Base-by-base conservation (phyloP, 2,797 vertebrate species). In the Halcyon badia region DNA sequence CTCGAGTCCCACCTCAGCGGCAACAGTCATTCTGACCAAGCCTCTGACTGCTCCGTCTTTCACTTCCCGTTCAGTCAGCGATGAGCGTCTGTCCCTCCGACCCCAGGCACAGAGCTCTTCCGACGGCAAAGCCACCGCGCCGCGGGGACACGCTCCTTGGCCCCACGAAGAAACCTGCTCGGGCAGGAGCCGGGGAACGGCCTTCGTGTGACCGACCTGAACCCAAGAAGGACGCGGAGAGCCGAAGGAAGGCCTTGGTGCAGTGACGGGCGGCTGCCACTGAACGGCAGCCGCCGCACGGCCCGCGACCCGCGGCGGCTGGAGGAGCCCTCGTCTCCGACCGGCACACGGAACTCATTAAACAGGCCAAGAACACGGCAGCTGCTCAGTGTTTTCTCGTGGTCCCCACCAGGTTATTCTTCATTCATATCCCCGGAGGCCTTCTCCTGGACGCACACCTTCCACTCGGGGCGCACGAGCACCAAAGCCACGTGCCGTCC, bases 221-320 rank as follows among this genome's bases (percentile, higher is more conserved):
- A 21, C 25, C 31, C 88, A 19, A 20, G 19, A 6, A 42, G 51
- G 54, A 44, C 5, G 46, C 33, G 28, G 46, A 44, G 44, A 4
- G 4, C 26, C 0, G 4, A 14, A 42, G 54, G 16, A 25, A 69
- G 52, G 66, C 18, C 37, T 15, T 5, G 0, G 1, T 94, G 96
- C 69, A 94, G 56, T 94, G 62, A 62, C 65, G 4, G 10, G 10
- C 0, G 3, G 25, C 57, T 31, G 51, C 97, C 96, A 88, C 95
- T 60, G 73, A 62, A 93, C 5, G 94, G 94, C 91, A 95, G 77
- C 16, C 56, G 0, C n/a, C 8, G 76, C 58, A 28, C 68, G 6
- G 51, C 58, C 79, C 1, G 0, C 26, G 2, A 7, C 46, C 42
- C 15, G 51, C 64, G 7, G 46, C 0, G 0, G 51, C 1, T 0